A percentile compares a stretch with the other conserved stretches of the same genome.
phyloP scores from a whole-genome alignment of 2,888 invertebrate species.

The Suillia variegata region DNA sequence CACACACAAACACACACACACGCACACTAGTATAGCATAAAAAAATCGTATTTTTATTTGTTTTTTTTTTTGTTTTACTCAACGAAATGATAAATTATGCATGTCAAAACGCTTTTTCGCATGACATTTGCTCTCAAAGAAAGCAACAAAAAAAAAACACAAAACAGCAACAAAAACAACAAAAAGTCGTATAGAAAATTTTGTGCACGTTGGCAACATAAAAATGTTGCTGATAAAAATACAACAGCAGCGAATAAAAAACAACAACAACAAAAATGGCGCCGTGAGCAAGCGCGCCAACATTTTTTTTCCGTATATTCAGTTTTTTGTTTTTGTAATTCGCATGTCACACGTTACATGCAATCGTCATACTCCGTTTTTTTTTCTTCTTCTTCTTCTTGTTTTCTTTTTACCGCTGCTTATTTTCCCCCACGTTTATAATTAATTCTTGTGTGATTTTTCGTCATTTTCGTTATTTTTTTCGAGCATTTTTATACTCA shows the following conservation, averaged over 20 bases:
- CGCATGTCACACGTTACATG: neutral
- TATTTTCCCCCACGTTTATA: neutral
- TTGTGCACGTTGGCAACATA: too few species aligned
- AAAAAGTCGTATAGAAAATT: neutral
- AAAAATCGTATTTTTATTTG: too few species aligned
- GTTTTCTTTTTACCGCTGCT: too few species aligned
- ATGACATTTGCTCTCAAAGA: conserved; percentile 19
- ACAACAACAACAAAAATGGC: too few species aligned
- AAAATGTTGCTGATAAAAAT: too few species aligned
- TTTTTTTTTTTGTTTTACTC: neutral
- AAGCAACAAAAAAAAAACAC: neutral
- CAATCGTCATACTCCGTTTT: neutral
- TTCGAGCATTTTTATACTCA: conserved; percentile 8
- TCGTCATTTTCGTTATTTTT: neutral
- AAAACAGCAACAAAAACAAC: neutral
- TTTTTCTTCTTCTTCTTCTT: neutral
- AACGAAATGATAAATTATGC: conserved; percentile 24
- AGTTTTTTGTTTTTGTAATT: neutral
- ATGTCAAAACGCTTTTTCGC: conserved; percentile 20
- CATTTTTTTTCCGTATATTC: neutral
- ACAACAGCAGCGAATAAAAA: too few species aligned
- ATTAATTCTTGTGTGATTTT: neutral
- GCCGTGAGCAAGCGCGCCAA: too few species aligned
- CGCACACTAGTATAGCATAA: too few species aligned
- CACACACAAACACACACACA: too few species aligned